Evolutionary conservation across 2,797 vertebrate species (phyloP).

Genomic region (Sebastolobus altivelis): DNA sequence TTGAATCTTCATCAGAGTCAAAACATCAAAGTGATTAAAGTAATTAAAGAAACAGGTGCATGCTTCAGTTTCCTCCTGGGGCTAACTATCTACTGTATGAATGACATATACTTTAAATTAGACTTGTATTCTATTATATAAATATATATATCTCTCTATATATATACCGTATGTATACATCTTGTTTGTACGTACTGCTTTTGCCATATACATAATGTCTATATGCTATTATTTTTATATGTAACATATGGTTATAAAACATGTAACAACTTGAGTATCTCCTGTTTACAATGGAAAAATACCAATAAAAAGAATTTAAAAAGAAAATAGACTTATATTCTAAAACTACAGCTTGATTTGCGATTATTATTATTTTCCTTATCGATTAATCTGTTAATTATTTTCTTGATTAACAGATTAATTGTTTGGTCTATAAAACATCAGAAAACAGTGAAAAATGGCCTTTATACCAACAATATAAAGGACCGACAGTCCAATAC

Average conservation of each 20-base stretch:
- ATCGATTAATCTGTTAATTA: background rate
- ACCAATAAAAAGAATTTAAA: no score
- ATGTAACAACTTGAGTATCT: no score
- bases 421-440: background rate
- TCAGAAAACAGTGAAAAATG: background rate
- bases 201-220: no score
- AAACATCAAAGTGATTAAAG: background rate
- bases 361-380: background rate
- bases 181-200: no score
- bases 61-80: background rate
- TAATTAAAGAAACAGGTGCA: background rate
- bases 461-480: background rate
- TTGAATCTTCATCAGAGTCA: background rate
- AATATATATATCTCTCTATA: no score
- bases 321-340: no score
- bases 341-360: background rate
- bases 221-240: no score
- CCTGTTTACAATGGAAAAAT: no score
- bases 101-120: background rate
- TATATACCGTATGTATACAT: no score
- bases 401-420: background rate
- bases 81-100: background rate
- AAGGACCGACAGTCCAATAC: background rate
- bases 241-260: no score
- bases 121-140: no score